A percentile compares a stretch with the other conserved stretches of the same genome.
These are phyloP conservation scores for Hydrophis major DNA, from an alignment of 2,797 vertebrate genomes.

Conservation along the genomic window DNA sequence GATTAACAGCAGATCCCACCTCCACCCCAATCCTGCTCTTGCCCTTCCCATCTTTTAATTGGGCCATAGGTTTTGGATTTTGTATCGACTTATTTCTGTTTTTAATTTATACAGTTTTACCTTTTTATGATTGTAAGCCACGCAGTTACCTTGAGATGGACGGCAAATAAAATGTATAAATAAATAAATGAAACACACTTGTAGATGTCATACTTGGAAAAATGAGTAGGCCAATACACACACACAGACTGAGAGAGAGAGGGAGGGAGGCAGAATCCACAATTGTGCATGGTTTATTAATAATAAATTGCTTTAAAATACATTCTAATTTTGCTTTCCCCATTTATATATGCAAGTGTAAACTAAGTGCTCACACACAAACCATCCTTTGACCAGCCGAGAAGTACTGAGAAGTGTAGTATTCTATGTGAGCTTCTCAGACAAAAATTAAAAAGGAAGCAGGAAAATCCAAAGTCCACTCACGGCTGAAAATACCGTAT, in stretches of 20 bases:
- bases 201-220: not conserved
- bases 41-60: not conserved
- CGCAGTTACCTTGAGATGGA: not conserved
- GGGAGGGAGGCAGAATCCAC: not conserved
- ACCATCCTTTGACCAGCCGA: not conserved
- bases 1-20: not conserved
- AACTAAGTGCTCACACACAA: not conserved
- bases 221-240: not conserved
- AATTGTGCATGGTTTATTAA: not conserved
- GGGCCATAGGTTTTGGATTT: not conserved
- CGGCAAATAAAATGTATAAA: not conserved
- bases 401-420: not conserved
- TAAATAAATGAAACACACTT: not conserved
- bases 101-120: not conserved
- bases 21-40: not conserved
- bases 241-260: no score
- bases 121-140: not conserved
- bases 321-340: not conserved
- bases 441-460: not conserved
- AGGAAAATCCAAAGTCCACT: not conserved
- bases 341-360: not conserved
- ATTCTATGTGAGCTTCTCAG: not conserved
- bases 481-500: not conserved
- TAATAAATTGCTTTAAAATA: not conserved
- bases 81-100: not conserved